phyloP scores from a whole-genome alignment of 1,140 invertebrate species.

The Holcopasites calliopsidis region DNA sequence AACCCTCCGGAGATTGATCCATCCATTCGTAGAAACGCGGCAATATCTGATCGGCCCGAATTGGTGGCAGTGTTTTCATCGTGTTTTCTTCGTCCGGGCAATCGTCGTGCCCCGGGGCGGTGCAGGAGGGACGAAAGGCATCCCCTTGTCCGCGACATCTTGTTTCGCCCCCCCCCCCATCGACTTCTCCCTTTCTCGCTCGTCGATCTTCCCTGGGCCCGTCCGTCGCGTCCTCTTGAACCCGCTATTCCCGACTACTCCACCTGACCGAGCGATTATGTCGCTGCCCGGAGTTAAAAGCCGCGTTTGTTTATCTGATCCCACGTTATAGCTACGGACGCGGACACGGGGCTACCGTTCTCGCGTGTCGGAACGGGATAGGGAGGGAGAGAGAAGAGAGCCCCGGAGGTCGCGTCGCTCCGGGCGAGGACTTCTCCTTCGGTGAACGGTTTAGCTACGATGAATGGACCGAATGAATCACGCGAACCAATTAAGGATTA shows the following conservation, averaged over 20 bases:
- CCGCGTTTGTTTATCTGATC: constrained; percentile 75
- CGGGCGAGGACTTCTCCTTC: constrained; percentile 59
- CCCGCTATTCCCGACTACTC: constrained; percentile 13
- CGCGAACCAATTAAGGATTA: constrained; percentile 78
- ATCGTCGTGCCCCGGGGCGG: constrained; percentile 54
- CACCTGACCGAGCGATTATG: constrained; percentile 72
- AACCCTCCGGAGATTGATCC: constrained; percentile 5
- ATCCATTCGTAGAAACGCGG: constrained; percentile 5
- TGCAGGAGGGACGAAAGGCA: not conserved
- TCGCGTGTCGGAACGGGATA: constrained; percentile 6
- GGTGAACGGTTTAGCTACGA: constrained; percentile 66
- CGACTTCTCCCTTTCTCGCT: not conserved
- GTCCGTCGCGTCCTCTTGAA: not conserved
- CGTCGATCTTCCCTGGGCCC: constrained; percentile 10
- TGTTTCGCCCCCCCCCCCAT: constrained; percentile 52
- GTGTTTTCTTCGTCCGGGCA: constrained; percentile 38
- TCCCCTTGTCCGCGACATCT: not conserved
- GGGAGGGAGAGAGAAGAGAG: constrained; percentile 24
- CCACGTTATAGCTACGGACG: constrained; percentile 70
- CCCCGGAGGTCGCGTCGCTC: constrained; percentile 51
- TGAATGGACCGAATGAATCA: constrained; percentile 77
- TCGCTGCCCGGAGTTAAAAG: constrained; percentile 68
- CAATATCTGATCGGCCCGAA: constrained; percentile 44
- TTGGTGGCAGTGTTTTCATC: constrained; percentile 40
- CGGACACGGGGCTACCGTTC: constrained; percentile 64